A percentile compares a stretch with the other conserved stretches of the same genome.
phyloP scores from a whole-genome alignment of 2,888 invertebrate genomes.

The Ypsolopha scabrella region DNA sequence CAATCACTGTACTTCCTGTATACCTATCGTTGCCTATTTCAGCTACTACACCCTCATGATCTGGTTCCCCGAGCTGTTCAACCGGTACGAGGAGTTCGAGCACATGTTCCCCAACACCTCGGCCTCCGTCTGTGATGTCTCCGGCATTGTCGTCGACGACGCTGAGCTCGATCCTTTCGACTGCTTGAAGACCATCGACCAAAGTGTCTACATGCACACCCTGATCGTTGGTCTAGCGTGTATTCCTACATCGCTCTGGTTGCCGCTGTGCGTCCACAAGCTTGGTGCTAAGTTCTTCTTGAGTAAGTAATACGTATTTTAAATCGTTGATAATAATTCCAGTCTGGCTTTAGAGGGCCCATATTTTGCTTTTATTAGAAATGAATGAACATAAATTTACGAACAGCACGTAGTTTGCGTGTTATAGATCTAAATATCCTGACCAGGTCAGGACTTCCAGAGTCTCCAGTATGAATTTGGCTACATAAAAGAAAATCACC shows the following conservation, averaged over 20 bases:
- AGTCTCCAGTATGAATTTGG: too few species aligned
- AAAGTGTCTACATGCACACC: constrained; percentile 80
- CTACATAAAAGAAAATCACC: too few species aligned
- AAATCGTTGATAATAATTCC: background rate
- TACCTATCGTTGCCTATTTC: constrained; percentile 19
- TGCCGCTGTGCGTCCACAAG: constrained; percentile 83
- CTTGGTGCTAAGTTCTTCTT: constrained; percentile 86
- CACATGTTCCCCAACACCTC: constrained; percentile 72
- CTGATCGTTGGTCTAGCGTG: constrained; percentile 84
- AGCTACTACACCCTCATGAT: constrained; percentile 93
- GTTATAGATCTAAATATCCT: too few species aligned
- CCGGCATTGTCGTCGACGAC: constrained; percentile 70
- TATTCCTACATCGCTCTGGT: constrained; percentile 83
- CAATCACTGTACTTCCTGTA: background rate
- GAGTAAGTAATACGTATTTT: constrained; percentile 65
- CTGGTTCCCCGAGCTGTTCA: constrained; percentile 92
- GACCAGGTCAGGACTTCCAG: too few species aligned
- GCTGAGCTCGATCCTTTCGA: constrained; percentile 61
- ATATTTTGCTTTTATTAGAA: too few species aligned
- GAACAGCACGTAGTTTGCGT: too few species aligned
- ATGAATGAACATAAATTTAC: too few species aligned
- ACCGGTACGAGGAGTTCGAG: constrained; percentile 84
- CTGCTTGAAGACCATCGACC: constrained; percentile 74
- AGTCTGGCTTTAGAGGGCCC: background rate
- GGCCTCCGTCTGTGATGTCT: constrained; percentile 84